These are phyloP conservation scores for Gallinago undulata DNA, from an alignment of 2,113 vertebrate species.

Conservation along the genomic window DNA sequence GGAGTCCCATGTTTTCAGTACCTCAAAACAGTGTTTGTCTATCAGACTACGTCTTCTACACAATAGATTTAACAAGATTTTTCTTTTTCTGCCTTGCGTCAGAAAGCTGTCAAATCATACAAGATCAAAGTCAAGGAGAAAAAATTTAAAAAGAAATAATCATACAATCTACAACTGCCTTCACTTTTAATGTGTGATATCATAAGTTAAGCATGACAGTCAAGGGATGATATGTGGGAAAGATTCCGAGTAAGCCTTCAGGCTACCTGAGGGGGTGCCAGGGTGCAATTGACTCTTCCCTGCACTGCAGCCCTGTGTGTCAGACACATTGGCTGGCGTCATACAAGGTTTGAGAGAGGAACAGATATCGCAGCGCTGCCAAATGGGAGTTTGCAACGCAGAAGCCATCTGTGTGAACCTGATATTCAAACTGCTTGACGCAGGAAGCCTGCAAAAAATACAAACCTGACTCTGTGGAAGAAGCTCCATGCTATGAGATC, in stretches of 20 bases:
- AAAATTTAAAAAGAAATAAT: too few species aligned
- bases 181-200: background rate
- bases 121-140: background rate
- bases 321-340: accelerated
- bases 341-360: background rate
- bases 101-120: background rate
- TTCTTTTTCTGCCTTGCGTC: background rate
- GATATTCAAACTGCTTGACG: accelerated
- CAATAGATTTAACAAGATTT: background rate
- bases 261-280: background rate
- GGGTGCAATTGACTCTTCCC: background rate
- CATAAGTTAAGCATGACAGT: accelerated
- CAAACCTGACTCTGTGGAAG: background rate
- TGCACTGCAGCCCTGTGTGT: accelerated
- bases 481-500: background rate
- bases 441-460: background rate
- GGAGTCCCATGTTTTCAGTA: background rate
- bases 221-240: accelerated
- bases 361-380: background rate
- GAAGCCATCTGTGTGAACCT: background rate
- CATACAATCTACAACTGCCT: background rate
- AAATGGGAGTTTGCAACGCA: accelerated
- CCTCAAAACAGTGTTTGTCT: background rate
- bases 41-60: background rate
- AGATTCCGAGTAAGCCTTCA: too few species aligned